Conservation (phyloP, 2,113 vertebrate genomes). For the Jacana jacana region DNA sequence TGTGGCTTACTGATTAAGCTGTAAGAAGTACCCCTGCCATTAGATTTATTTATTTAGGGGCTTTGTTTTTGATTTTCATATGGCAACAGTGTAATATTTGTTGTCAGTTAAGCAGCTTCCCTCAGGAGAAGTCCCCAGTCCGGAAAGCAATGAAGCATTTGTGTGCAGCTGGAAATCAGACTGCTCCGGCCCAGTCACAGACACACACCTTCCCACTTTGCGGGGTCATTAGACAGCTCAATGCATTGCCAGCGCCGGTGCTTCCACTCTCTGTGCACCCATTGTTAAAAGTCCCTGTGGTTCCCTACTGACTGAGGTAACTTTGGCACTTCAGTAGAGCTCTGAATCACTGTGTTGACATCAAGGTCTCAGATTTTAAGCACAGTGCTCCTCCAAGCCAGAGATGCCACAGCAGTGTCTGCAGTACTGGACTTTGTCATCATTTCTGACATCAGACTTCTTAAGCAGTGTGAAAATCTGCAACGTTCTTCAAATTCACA, state of each 20-base stretch:
- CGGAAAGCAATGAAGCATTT: not conserved
- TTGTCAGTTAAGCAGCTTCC: not conserved
- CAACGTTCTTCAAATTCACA: not conserved
- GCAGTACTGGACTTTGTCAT: not conserved
- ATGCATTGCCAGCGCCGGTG: rapidly evolving
- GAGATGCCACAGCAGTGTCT: not conserved
- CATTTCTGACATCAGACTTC: not conserved
- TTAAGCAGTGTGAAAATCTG: not conserved
- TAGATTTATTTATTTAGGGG: not conserved
- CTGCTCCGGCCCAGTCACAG: not conserved
- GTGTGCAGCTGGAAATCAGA: not conserved
- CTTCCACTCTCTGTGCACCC: not conserved
- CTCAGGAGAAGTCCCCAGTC: not conserved
- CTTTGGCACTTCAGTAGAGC: not conserved
- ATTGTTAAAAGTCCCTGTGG: not conserved
- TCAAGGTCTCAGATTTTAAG: not conserved
- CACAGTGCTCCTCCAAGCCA: not conserved
- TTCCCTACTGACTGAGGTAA: not conserved
- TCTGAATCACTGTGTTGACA: not conserved
- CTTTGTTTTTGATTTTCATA: not conserved
- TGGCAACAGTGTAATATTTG: not conserved
- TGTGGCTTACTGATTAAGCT: not conserved
- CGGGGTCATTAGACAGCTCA: not conserved
- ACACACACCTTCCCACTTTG: not conserved
- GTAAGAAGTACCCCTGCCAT: not conserved